Percentiles rank a stretch among this genome's conserved stretches.
Conservation (phyloP, 1,140 invertebrate species). For the Conus betulinus region DNA sequence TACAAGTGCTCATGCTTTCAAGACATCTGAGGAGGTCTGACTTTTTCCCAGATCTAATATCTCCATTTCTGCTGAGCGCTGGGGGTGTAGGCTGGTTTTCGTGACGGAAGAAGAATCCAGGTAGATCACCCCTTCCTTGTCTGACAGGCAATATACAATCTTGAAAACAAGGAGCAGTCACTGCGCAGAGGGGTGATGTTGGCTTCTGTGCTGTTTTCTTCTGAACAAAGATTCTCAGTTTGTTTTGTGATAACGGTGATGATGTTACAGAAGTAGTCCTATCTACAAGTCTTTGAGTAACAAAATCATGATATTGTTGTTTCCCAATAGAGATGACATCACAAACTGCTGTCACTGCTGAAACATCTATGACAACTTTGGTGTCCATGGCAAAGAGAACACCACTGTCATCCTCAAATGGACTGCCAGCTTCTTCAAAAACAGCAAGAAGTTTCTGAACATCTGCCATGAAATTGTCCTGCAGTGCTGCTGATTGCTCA, state of each 20-base stretch:
- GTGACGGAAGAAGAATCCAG: neutral
- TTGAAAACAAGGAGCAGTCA: neutral
- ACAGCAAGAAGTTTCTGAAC: neutral
- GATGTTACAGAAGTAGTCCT: neutral
- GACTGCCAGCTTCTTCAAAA: neutral
- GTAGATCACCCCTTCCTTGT: neutral
- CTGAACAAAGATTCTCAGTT: neutral
- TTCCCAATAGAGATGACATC: neutral
- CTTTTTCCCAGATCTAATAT: neutral
- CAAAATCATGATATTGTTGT: neutral
- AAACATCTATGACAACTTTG: neutral
- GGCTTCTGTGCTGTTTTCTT: neutral
- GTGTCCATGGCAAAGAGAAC: neutral
- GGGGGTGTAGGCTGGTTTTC: neutral
- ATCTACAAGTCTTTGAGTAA: neutral
- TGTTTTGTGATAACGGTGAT: neutral
- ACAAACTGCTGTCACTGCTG: neutral
- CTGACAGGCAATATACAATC: neutral
- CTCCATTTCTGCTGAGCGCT: neutral
- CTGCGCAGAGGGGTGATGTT: neutral
- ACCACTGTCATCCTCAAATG: neutral
- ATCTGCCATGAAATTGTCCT: neutral
- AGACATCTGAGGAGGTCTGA: constrained; percentile 10
- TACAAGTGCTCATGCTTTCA: neutral
- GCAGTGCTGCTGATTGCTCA: neutral